Percentiles rank a stretch among this genome's conserved stretches.
phyloP scores from a whole-genome alignment of 2,888 invertebrate species.

The Stenoptilia bipunctidactyla region DNA sequence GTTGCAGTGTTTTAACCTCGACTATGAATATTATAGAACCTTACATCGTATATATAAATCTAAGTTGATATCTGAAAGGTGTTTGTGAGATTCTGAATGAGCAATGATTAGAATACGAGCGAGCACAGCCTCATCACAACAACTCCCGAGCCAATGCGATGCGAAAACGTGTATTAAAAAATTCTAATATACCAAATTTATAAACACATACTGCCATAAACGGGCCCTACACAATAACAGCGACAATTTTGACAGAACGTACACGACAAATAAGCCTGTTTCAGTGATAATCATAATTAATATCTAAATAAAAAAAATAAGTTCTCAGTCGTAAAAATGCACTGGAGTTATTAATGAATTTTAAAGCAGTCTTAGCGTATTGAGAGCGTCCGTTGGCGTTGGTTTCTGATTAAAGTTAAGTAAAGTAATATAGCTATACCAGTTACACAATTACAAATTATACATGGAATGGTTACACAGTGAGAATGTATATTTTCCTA shows the following conservation, averaged over 20 bases:
- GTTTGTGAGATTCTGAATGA: too few relatives aligned
- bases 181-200: conserved; percentile 8
- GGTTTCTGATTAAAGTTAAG: too few relatives aligned
- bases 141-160: neutral
- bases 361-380: too few relatives aligned
- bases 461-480: conserved; percentile 3
- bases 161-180: neutral
- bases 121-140: neutral
- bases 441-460: neutral
- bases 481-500: conserved; percentile 7
- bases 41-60: too few relatives aligned
- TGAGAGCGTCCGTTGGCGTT: too few relatives aligned
- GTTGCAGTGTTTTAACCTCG: too few relatives aligned
- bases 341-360: too few relatives aligned
- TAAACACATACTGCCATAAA: conserved; percentile 16
- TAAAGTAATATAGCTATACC: too few relatives aligned
- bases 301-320: conserved; percentile 4
- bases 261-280: conserved; percentile 40
- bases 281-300: conserved; percentile 34
- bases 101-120: neutral
- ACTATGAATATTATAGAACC: too few relatives aligned
- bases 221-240: conserved; percentile 5
- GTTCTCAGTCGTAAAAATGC: neutral
- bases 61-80: too few relatives aligned
- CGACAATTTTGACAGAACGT: conserved; percentile 20